Evolutionary conservation across 2,888 invertebrate species (phyloP).

Genomic region (Lymantria monacha): DNA sequence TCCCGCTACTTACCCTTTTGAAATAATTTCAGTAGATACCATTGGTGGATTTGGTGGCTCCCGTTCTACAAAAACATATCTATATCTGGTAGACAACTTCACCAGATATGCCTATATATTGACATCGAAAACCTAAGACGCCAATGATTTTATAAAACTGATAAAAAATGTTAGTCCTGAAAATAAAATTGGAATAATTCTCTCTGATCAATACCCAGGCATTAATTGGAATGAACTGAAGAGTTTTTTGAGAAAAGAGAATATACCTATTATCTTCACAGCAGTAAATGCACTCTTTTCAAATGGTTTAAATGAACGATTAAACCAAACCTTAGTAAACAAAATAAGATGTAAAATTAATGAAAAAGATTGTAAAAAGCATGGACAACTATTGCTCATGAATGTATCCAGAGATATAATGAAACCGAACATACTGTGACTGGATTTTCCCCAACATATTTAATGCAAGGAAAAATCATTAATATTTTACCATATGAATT

Average conservation of each 20-base stretch:
- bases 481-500: slow-evolving; percentile 25
- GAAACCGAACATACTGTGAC: slow-evolving; percentile 12
- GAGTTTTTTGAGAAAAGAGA: neutral
- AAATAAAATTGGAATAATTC: neutral
- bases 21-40: slow-evolving; percentile 1
- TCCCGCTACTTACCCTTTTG: neutral
- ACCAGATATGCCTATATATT: slow-evolving; percentile 1
- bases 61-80: neutral
- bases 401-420: slow-evolving; percentile 11
- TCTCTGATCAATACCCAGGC: neutral
- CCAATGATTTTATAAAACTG: neutral
- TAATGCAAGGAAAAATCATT: slow-evolving; percentile 31
- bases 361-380: slow-evolving; percentile 2
- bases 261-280: neutral
- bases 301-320: neutral
- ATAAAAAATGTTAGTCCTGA: neutral
- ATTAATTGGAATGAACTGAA: neutral
- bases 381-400: slow-evolving; percentile 6
- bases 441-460: slow-evolving; percentile 30
- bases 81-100: neutral
- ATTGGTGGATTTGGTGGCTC: slow-evolving; percentile 1
- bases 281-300: neutral
- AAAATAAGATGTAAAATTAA: slow-evolving; percentile 3
- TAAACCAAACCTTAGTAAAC: slow-evolving; percentile 1
- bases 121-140: slow-evolving; percentile 1